Conservation (phyloP, 2,113 vertebrate genomes). For the Mobula hypostoma region DNA sequence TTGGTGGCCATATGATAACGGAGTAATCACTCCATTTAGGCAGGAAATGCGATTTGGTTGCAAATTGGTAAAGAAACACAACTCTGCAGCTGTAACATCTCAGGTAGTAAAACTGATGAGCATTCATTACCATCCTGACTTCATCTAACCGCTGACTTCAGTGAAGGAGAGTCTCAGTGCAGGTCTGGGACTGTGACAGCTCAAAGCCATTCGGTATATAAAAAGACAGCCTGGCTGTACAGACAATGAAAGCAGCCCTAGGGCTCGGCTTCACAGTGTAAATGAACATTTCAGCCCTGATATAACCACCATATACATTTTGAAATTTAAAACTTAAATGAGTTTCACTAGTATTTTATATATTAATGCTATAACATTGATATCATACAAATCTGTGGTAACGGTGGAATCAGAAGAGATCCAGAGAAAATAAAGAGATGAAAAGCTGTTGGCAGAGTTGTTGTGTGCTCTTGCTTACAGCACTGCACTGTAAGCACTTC, state of each 20-base stretch:
- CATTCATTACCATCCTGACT: background rate
- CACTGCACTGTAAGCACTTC: too few species aligned
- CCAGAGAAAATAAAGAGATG: background rate
- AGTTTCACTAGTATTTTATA: background rate
- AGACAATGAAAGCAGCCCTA: background rate
- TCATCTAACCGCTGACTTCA: slow-evolving; percentile 17
- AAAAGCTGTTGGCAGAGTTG: background rate
- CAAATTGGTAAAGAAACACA: slow-evolving; percentile 26
- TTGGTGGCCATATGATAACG: background rate
- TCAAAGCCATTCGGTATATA: background rate
- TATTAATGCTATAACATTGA: background rate
- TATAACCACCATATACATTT: background rate
- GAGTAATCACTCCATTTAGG: background rate
- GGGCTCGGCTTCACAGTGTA: background rate
- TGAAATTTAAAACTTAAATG: background rate
- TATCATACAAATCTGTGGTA: background rate
- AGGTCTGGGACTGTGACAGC: background rate
- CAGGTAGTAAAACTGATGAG: slow-evolving; percentile 9
- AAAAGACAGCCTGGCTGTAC: background rate
- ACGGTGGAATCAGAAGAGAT: background rate
- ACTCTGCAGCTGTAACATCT: slow-evolving; percentile 23
- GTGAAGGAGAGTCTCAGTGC: background rate
- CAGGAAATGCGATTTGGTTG: slow-evolving; percentile 22
- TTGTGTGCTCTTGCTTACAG: background rate
- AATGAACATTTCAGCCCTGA: background rate